Evolutionary conservation across 2,113 vertebrate genomes (phyloP), one percentile per base, ranked within the genome.

Genomic region (Symphodus melops): DNA sequence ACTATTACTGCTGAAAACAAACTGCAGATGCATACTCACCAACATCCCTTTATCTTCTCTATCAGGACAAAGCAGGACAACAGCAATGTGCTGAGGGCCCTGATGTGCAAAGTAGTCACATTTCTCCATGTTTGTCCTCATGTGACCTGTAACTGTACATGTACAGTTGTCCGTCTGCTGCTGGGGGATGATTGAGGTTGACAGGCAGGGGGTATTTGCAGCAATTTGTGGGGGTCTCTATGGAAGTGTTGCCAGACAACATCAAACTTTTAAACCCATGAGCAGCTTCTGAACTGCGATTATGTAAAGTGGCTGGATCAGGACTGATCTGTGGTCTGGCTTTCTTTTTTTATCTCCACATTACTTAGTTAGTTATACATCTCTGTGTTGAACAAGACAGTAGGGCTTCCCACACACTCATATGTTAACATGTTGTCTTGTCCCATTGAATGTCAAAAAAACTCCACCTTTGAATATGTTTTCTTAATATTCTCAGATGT

Each of bases 261-360:
- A 74, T 72, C 2, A 78, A 54, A 81, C 37, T 68, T 83, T 61
- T 28, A 61, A 67, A 75, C n/a, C 1, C 49, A 5, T 52, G 48
- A 73, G 54, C 12, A 21, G 17, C 63, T 16, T 49, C 66, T 33
- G 2, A 41, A 6, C 8, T 0, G 17, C 21, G 56, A 73, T 46
- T 55, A 41, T 21, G 33, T 16, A n/a, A 33, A 20, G 33, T 52
- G 10, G 46, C 9, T 5, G 49, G 19, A 68, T 46, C 44, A 41
- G 28, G 44, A 13, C 21, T 23, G 39, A 0, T 73, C 41, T 52
- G 58, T 56, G 13, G 33, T 46, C 60, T 36, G 36, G 21, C 59
- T 70, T 68, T 71, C 28, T 63, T 64, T 5, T 33, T 33, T 5
- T 33, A 33, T 5, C 28, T 28, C 28, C 28, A 28, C 28, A 28